phyloP scores from a whole-genome alignment of 2,797 vertebrate genomes.

The Cyclopterus lumpus region DNA sequence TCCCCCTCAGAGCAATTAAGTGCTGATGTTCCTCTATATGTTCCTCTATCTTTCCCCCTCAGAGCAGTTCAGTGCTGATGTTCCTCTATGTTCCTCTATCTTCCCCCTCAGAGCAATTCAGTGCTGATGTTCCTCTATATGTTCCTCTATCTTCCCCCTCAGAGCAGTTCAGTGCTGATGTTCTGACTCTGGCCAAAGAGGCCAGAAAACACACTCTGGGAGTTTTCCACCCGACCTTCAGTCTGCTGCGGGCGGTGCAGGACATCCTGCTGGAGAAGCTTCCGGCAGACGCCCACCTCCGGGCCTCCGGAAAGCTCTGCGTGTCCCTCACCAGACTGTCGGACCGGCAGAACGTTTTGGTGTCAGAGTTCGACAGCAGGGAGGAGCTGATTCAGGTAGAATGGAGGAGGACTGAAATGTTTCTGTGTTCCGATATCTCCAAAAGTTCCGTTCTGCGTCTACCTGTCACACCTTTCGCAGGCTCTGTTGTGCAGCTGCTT shows the following conservation, averaged over 20 bases:
- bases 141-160: slow-evolving; percentile 3
- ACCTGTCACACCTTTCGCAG: slow-evolving; percentile 70
- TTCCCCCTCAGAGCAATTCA: too few relatives aligned
- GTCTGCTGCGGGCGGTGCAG: slow-evolving; percentile 75
- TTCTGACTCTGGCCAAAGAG: slow-evolving; percentile 72
- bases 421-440: background rate
- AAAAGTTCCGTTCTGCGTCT: background rate
- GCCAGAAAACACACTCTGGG: slow-evolving; percentile 85
- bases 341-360: slow-evolving; percentile 88
- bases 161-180: slow-evolving; percentile 76
- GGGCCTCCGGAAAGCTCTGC: slow-evolving; percentile 83
- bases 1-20: too few relatives aligned
- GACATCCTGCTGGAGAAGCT: slow-evolving; percentile 78
- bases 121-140: too few relatives aligned
- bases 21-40: too few relatives aligned
- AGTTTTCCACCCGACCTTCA: slow-evolving; percentile 88
- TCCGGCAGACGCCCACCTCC: slow-evolving; percentile 86
- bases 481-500: slow-evolving; percentile 92
- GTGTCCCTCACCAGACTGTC: slow-evolving; percentile 91
- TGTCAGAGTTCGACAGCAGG: slow-evolving; percentile 90
- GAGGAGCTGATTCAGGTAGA: slow-evolving; percentile 92
- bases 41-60: too few relatives aligned
- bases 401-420: background rate
- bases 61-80: too few relatives aligned
- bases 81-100: too few relatives aligned